Conservation (phyloP, 2,888 invertebrate genomes). For the Syritta pipiens region DNA sequence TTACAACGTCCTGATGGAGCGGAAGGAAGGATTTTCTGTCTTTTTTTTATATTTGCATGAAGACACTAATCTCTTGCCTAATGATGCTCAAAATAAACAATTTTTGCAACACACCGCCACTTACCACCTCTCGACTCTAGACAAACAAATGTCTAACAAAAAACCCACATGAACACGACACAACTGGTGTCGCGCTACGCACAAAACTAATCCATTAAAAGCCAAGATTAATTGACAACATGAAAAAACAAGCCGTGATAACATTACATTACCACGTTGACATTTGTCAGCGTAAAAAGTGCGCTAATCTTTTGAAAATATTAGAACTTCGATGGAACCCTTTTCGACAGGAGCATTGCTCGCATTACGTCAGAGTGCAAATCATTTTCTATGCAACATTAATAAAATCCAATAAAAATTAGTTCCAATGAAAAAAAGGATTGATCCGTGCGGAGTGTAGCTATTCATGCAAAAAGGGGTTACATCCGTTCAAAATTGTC, state of each 20-base stretch:
- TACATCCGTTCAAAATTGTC: conserved; percentile 31
- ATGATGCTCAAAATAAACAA: no score
- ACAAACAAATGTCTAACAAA: conserved; percentile 25
- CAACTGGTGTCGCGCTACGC: neutral
- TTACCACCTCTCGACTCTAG: no score
- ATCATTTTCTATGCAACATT: conserved; percentile 38
- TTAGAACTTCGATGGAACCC: conserved; percentile 32
- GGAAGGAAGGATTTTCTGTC: no score
- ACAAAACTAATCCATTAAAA: conserved; percentile 45
- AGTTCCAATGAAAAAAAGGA: conserved; percentile 47
- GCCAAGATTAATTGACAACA: conserved; percentile 29
- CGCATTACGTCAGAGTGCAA: neutral
- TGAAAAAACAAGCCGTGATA: conserved; percentile 36
- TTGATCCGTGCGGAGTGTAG: neutral
- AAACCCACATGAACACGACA: conserved; percentile 15
- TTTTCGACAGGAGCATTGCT: conserved; percentile 11
- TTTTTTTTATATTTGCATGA: conserved; percentile 49
- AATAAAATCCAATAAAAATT: conserved; percentile 67
- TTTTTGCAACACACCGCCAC: no score
- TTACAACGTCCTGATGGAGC: conserved; percentile 48
- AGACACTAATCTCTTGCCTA: no score
- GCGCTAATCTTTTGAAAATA: conserved; percentile 36
- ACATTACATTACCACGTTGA: conserved; percentile 39
- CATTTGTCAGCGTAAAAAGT: conserved; percentile 61
- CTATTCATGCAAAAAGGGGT: conserved; percentile 25